Percentiles rank a stretch among this genome's conserved stretches.
Conservation (phyloP, 92 coral and sea anemone genomes). For the Epizoanthus scotinus region DNA sequence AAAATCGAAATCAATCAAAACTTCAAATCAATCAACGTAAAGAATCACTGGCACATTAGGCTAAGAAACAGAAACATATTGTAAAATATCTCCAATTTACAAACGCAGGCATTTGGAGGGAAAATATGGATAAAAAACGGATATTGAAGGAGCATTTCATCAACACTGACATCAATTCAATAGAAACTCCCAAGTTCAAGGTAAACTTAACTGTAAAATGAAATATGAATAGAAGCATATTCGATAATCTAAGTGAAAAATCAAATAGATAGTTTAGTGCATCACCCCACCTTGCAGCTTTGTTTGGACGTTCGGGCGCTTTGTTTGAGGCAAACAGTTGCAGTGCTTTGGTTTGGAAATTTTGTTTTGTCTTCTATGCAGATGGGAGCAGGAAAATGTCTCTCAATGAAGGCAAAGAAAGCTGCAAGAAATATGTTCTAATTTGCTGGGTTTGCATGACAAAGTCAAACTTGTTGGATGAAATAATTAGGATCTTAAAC, state of each 20-base stretch:
- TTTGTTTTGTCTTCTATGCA: slow-evolving; percentile 14
- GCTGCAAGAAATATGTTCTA: neutral
- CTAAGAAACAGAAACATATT: neutral
- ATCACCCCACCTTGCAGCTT: slow-evolving; percentile 13
- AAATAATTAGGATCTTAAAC: slow-evolving; percentile 3
- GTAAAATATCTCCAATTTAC: neutral
- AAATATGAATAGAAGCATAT: neutral
- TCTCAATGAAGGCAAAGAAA: neutral
- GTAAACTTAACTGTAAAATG: neutral
- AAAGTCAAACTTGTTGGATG: slow-evolving; percentile 23
- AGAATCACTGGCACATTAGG: neutral
- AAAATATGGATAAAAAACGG: neutral
- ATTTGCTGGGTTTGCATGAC: slow-evolving; percentile 11
- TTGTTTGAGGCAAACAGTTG: slow-evolving; percentile 10
- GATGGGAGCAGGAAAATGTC: slow-evolving; percentile 27
- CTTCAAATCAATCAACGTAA: neutral
- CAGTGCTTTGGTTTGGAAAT: neutral
- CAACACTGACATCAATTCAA: neutral
- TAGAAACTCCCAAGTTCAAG: neutral
- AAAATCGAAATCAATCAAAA: slow-evolving; percentile 5
- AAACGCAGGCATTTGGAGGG: neutral
- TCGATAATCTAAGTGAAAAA: slow-evolving; percentile 3
- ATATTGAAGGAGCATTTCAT: too few species aligned
- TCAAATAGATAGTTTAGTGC: neutral
- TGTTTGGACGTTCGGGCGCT: neutral